Evolutionary conservation across 2,888 invertebrate species (phyloP).

Genomic region (Girardia tigrina): DNA sequence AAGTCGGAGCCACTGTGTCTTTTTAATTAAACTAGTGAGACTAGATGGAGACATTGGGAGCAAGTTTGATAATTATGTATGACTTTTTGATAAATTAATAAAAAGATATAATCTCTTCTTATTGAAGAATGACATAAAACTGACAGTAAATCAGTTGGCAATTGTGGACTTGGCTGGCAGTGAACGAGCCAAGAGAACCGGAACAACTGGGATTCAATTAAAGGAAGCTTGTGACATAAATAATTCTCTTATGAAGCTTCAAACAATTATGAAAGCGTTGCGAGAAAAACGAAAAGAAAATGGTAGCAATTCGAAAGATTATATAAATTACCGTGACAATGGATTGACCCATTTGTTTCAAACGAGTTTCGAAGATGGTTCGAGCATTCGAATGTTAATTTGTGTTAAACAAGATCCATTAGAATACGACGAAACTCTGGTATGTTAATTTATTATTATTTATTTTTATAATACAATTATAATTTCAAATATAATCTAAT

Average conservation of each 20-base stretch:
- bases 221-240: conserved; percentile 74
- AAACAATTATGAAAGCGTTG: conserved; percentile 75
- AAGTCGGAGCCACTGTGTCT: conserved; percentile 86
- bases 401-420: conserved; percentile 81
- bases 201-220: conserved; percentile 64
- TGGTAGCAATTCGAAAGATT: conserved; percentile 44
- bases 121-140: conserved; percentile 59
- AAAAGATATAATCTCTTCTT: too few species aligned
- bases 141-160: conserved; percentile 75
- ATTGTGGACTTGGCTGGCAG: conserved; percentile 94
- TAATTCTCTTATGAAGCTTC: conserved; percentile 79
- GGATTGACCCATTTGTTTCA: conserved; percentile 87
- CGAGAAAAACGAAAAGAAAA: conserved; percentile 66
- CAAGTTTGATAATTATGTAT: conserved; percentile 57
- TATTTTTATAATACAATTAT: too few species aligned
- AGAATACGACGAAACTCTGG: conserved; percentile 84
- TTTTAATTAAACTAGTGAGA: conserved; percentile 79
- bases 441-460: too few species aligned
- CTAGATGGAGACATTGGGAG: conserved; percentile 57
- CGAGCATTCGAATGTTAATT: conserved; percentile 84
- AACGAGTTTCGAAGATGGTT: conserved; percentile 91
- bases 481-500: too few species aligned
- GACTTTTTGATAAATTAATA: conserved; percentile 27
- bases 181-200: conserved; percentile 71
- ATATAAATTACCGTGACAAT: conserved; percentile 84